Conservation (phyloP, 2,888 invertebrate species). For the Deilephila elpenor region DNA sequence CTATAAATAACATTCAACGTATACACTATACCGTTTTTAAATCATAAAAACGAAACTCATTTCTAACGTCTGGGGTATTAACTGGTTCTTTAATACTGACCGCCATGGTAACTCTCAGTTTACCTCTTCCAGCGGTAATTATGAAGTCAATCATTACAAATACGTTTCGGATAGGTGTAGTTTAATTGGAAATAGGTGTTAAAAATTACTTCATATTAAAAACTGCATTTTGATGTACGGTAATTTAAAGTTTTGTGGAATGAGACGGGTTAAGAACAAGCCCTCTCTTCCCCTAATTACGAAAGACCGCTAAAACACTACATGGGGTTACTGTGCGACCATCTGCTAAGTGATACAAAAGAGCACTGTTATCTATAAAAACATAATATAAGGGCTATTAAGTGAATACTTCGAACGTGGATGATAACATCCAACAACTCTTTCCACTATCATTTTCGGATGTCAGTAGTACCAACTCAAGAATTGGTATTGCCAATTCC, state of each 20-base stretch:
- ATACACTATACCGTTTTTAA: conserved; percentile 46
- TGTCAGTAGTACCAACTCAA: too few relatives aligned
- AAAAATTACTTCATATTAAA: conserved; percentile 8
- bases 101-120: conserved; percentile 9
- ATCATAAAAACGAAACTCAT: conserved; percentile 47
- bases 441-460: too few relatives aligned
- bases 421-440: too few relatives aligned
- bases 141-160: conserved; percentile 21
- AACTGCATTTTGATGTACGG: background rate
- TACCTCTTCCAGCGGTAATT: conserved; percentile 15
- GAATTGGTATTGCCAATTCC: too few relatives aligned
- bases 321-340: too few relatives aligned
- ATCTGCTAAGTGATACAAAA: too few relatives aligned
- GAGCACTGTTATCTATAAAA: too few relatives aligned
- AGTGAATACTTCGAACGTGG: too few relatives aligned
- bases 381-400: too few relatives aligned
- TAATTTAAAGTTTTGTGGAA: background rate
- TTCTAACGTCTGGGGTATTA: conserved; percentile 8
- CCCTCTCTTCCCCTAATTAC: background rate
- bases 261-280: background rate
- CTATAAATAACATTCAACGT: conserved; percentile 63
- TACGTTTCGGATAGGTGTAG: conserved; percentile 1
- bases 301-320: too few relatives aligned
- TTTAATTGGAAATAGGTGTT: conserved; percentile 16
- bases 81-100: conserved; percentile 23